These are phyloP conservation scores for Trachelus troglodyta DNA, from an alignment of 2,888 invertebrate species.

Conservation along the genomic window DNA sequence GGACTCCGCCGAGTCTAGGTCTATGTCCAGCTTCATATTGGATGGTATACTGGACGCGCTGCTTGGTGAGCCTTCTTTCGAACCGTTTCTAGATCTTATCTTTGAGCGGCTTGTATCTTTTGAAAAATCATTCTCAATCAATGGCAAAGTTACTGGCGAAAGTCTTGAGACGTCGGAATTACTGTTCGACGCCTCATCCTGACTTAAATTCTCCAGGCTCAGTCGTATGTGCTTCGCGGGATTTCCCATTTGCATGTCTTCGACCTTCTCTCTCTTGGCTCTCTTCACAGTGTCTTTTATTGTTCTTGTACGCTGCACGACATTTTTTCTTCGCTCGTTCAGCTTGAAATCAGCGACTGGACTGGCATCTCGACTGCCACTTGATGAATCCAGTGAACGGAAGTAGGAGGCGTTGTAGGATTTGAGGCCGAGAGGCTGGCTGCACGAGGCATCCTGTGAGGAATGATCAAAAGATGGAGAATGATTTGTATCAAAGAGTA, in stretches of 20 bases:
- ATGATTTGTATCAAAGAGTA: constrained; percentile 78
- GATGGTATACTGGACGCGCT: constrained; percentile 54
- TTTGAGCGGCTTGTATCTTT: constrained; percentile 41
- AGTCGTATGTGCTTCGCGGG: constrained; percentile 49
- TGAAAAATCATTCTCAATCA: constrained; percentile 45
- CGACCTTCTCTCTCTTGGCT: constrained; percentile 38
- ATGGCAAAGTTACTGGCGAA: constrained; percentile 46
- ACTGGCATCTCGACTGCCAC: constrained; percentile 66
- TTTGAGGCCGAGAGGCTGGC: constrained; percentile 57
- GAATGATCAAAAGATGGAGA: constrained; percentile 75
- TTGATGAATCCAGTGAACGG: constrained; percentile 63
- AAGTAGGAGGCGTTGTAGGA: constrained; percentile 58
- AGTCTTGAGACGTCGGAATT: constrained; percentile 55
- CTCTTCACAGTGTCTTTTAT: constrained; percentile 39
- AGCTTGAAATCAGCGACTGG: constrained; percentile 63
- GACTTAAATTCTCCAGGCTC: constrained; percentile 53
- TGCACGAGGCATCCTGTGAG: constrained; percentile 67
- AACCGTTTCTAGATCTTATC: constrained; percentile 48
- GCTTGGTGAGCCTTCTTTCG: constrained; percentile 58
- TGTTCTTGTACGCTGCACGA: constrained; percentile 36
- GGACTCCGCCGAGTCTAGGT: constrained; percentile 53
- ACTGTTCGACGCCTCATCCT: constrained; percentile 59
- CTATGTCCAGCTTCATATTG: constrained; percentile 56
- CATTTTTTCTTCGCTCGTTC: constrained; percentile 52
- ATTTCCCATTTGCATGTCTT: constrained; percentile 35